phyloP scores from a whole-genome alignment of 2,888 invertebrate genomes.

The Xestia ashworthii region DNA sequence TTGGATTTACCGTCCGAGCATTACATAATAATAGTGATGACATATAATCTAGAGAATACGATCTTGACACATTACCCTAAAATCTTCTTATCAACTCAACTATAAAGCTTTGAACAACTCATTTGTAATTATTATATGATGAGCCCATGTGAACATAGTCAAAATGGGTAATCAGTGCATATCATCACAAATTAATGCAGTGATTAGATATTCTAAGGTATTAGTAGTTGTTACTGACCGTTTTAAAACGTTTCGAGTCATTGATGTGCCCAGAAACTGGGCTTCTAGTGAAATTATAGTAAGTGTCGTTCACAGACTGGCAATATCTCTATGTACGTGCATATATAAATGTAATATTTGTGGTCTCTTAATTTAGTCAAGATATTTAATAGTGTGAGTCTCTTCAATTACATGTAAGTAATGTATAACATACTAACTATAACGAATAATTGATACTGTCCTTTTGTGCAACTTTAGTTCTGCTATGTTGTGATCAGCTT shows the following conservation, averaged over 20 bases:
- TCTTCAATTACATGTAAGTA: slow-evolving; percentile 88
- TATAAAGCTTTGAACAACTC: slow-evolving; percentile 82
- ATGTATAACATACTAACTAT: slow-evolving; percentile 87
- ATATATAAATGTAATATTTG: slow-evolving; percentile 89
- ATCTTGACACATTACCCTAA: slow-evolving; percentile 84
- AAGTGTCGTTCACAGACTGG: slow-evolving; percentile 90
- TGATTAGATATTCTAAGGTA: slow-evolving; percentile 90
- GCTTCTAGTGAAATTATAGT: slow-evolving; percentile 89
- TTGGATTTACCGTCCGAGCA: slow-evolving; percentile 90
- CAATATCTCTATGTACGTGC: slow-evolving; percentile 89
- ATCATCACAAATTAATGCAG: slow-evolving; percentile 90
- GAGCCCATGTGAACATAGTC: slow-evolving; percentile 84
- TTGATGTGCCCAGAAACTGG: slow-evolving; percentile 88
- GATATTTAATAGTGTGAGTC: slow-evolving; percentile 90
- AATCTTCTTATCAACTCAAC: slow-evolving; percentile 81
- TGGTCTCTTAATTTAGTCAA: slow-evolving; percentile 91
- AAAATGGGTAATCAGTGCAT: slow-evolving; percentile 89
- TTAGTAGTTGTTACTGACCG: slow-evolving; percentile 89
- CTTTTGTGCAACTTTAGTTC: slow-evolving; percentile 88
- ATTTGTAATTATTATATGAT: slow-evolving; percentile 79
- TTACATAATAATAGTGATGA: slow-evolving; percentile 88
- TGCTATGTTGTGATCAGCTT: slow-evolving; percentile 90
- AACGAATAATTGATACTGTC: slow-evolving; percentile 85
- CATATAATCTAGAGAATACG: slow-evolving; percentile 83
- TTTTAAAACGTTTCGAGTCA: slow-evolving; percentile 89